Conservation (phyloP, 2,888 invertebrate species). For the Zaprionus obscuricornis region DNA sequence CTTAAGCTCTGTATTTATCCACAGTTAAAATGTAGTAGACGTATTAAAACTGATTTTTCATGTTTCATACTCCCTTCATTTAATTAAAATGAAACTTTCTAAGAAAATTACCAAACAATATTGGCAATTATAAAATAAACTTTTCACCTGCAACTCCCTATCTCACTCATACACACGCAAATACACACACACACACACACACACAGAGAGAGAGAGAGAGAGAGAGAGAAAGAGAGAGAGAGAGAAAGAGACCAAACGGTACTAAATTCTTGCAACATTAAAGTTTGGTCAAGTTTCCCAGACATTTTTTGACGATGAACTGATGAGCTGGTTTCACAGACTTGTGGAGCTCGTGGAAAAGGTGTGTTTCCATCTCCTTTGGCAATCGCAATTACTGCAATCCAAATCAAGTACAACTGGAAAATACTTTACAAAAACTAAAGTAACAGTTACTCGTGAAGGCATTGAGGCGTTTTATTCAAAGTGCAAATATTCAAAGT, state of each 20-base stretch:
- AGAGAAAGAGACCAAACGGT: too few relatives aligned
- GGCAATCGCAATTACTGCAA: slow-evolving; percentile 18
- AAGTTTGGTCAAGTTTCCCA: slow-evolving; percentile 27
- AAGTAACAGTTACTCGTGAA: slow-evolving; percentile 44
- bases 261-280: slow-evolving; percentile 15
- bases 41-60: slow-evolving; percentile 23
- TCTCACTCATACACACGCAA: too few relatives aligned
- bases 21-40: too few relatives aligned
- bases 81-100: too few relatives aligned
- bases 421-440: slow-evolving; percentile 27
- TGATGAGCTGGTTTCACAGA: slow-evolving; percentile 22
- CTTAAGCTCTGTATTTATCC: too few relatives aligned
- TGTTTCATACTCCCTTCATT: too few relatives aligned
- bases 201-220: too few relatives aligned
- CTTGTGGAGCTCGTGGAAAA: too few relatives aligned
- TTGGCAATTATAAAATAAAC: slow-evolving; percentile 24
- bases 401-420: slow-evolving; percentile 8
- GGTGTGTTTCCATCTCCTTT: slow-evolving; percentile 33
- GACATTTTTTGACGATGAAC: too few relatives aligned
- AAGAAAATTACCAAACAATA: too few relatives aligned
- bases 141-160: slow-evolving; percentile 31
- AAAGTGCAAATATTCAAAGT: slow-evolving; percentile 25
- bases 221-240: too few relatives aligned
- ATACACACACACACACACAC: too few relatives aligned
- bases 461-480: slow-evolving; percentile 61